Conservation (phyloP, 37 sponge, comb jelly and placozoan species). For the Beroe forskalii region DNA sequence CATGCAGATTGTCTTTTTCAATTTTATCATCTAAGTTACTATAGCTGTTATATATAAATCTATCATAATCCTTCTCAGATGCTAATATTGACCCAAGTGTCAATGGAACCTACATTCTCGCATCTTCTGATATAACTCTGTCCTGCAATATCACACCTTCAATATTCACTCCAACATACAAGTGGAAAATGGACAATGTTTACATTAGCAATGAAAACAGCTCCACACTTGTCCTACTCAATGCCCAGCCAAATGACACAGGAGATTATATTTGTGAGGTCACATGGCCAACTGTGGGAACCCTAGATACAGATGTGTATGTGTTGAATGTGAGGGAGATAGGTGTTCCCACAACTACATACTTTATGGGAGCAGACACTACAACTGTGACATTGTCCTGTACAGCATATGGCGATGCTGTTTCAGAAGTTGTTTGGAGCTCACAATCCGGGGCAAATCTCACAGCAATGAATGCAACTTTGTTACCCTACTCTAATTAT, state of each 20-base stretch:
- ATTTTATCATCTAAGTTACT: too few species aligned
- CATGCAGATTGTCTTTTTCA: too few species aligned
- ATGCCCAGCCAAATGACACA: not conserved
- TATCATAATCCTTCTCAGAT: not conserved
- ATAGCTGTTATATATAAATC: too few species aligned
- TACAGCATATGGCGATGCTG: not conserved
- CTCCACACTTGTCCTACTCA: not conserved
- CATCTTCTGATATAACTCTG: not conserved
- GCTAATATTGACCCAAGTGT: not conserved
- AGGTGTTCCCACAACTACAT: not conserved
- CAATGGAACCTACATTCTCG: not conserved
- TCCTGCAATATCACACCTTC: not conserved
- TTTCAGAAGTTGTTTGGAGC: not conserved
- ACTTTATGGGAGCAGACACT: not conserved
- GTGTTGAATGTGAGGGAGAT: not conserved
- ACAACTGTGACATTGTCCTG: not conserved
- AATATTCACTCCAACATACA: not conserved
- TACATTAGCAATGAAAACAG: not conserved
- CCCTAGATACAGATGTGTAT: not conserved
- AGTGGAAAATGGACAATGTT: not conserved
- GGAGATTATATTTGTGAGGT: not conserved
- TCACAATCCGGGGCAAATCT: not conserved
- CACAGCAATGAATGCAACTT: not conserved
- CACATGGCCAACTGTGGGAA: constrained; percentile 17
- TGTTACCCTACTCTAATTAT: not conserved